phyloP scores from a whole-genome alignment of 2,888 invertebrate genomes.

The Leucoma salicis region DNA sequence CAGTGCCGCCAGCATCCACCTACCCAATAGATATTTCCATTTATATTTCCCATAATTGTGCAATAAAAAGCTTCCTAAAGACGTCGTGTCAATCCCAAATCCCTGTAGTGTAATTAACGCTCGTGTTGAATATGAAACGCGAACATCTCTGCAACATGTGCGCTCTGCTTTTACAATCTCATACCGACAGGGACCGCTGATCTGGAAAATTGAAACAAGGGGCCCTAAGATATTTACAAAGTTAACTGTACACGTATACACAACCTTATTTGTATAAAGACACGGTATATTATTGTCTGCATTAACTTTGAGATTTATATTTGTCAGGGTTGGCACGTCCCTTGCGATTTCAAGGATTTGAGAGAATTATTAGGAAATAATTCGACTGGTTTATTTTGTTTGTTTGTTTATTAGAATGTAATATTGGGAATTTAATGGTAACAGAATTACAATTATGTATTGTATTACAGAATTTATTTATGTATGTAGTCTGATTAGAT shows the following conservation, averaged over 20 bases:
- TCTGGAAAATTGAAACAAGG: conserved; percentile 76
- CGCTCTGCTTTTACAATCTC: conserved; percentile 47
- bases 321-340: conserved; percentile 38
- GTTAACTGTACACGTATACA: conserved; percentile 3
- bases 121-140: conserved; percentile 31
- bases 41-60: background rate
- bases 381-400: conserved; percentile 30
- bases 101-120: conserved; percentile 24
- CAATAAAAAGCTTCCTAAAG: background rate
- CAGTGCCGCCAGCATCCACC: too few relatives aligned
- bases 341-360: conserved; percentile 64
- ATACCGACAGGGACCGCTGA: conserved; percentile 59
- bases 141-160: conserved; percentile 53
- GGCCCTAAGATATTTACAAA: conserved; percentile 15
- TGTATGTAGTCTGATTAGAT: too few relatives aligned
- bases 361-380: conserved; percentile 55
- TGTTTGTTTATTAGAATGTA: conserved; percentile 23
- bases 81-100: conserved; percentile 6
- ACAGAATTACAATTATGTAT: background rate
- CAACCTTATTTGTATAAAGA: background rate
- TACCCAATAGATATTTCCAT: too few relatives aligned
- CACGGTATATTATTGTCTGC: conserved; percentile 12
- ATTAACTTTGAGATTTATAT: background rate
- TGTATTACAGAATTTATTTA: too few relatives aligned
- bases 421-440: background rate